These are phyloP conservation scores for Moxostoma hubbsi DNA, from an alignment of 2,797 vertebrate species.

Conservation along the genomic window DNA sequence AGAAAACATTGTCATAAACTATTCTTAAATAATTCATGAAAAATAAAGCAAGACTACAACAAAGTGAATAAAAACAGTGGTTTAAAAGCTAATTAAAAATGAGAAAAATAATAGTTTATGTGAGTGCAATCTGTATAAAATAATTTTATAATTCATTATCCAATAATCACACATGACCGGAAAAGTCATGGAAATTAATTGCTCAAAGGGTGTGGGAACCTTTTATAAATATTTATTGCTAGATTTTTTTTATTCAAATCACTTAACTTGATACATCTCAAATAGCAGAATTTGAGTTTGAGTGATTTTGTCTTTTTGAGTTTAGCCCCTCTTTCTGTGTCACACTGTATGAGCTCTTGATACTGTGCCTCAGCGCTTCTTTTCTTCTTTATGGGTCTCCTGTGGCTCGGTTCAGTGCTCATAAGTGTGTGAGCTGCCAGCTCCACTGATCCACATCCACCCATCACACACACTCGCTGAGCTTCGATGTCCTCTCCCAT, in stretches of 20 bases:
- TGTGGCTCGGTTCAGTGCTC: constrained; percentile 27
- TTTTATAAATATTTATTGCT: neutral
- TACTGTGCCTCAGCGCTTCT: constrained; percentile 9
- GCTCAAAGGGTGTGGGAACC: no score
- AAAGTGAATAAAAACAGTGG: no score
- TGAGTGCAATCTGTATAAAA: no score
- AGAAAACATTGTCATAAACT: no score
- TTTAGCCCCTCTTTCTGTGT: neutral
- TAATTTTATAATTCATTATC: no score
- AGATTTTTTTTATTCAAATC: neutral
- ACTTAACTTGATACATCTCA: neutral
- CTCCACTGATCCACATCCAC: constrained; percentile 10
- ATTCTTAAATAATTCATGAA: no score
- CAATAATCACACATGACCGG: no score
- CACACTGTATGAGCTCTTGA: constrained; percentile 7
- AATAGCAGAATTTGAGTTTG: neutral
- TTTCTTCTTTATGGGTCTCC: constrained; percentile 29
- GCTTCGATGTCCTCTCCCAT: constrained; percentile 19
- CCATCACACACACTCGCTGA: constrained; percentile 16
- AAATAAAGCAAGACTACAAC: no score
- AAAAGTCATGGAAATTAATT: no score
- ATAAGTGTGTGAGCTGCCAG: constrained; percentile 42
- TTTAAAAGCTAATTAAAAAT: no score
- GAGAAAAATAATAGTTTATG: no score
- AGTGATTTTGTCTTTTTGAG: neutral